These are phyloP conservation scores for Festucalex cinctus DNA, from an alignment of 2,113 vertebrate genomes.

Conservation along the genomic window DNA sequence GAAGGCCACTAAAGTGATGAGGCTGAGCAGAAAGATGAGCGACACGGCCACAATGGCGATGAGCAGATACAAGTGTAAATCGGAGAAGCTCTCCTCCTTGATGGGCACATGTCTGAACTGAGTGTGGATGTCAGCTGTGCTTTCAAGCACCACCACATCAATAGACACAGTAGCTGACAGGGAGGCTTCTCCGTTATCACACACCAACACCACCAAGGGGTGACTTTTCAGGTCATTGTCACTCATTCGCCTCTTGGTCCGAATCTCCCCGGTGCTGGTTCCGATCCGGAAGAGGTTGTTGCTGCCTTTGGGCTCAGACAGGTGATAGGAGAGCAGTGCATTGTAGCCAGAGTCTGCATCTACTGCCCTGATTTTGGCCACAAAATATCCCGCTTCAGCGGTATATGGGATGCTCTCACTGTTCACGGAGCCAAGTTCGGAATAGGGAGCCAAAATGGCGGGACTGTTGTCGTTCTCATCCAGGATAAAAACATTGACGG, in stretches of 20 bases:
- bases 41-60: too few relatives aligned
- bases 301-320: constrained; percentile 36
- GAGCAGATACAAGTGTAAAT: too few relatives aligned
- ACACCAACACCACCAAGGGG: constrained; percentile 61
- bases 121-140: constrained; percentile 61
- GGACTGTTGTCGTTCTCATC: constrained; percentile 66
- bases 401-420: constrained; percentile 46
- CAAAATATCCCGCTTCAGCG: constrained; percentile 44
- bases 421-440: constrained; percentile 47
- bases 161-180: constrained; percentile 61
- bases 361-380: constrained; percentile 49
- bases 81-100: too few relatives aligned
- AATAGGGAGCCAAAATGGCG: constrained; percentile 35
- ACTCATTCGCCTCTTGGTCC: constrained; percentile 41
- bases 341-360: constrained; percentile 55
- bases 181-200: constrained; percentile 69
- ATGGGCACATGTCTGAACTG: too few relatives aligned
- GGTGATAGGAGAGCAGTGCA: constrained; percentile 45
- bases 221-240: constrained; percentile 42
- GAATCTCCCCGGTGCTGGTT: constrained; percentile 41
- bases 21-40: too few relatives aligned
- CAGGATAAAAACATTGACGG: constrained; percentile 59
- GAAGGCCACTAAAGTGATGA: too few relatives aligned
- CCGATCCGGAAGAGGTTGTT: constrained; percentile 48
- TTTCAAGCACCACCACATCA: constrained; percentile 71